Base-by-base conservation (phyloP, 2,797 vertebrate genomes). In the Artibeus lituratus region DNA sequence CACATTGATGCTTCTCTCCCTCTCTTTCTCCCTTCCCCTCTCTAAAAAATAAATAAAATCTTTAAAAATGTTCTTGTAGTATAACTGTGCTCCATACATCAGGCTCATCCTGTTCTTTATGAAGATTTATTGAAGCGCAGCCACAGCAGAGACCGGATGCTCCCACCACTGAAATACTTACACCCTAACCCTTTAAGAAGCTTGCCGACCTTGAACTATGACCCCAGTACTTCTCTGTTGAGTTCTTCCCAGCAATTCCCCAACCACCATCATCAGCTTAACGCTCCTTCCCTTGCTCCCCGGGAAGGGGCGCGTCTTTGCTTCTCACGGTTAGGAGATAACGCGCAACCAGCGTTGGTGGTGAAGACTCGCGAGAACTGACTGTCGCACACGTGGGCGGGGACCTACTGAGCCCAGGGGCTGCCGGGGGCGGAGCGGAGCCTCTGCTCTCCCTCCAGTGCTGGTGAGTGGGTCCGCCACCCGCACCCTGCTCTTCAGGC, bases 361-460 rank as follows among this genome's bases (percentile, higher is more conserved):
- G 37, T 67, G 47, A 51, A 82, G 62, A 14, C 29, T 15, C 53
- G 2, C 47, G 19, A 7, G 83, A 49, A 35, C 15, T 65, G 78
- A 76, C n/a, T n/a, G 29, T 37, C 16, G 22, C 0, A 0, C 10
- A 18, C 7, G 0, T 1, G 26, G 22, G 16, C 15, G 7, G 65
- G 59, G 10, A 62, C 59, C 59, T 15, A 7, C 15, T 2, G 2
- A 15, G 32, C 72, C 42, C 26, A 18, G 62, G 1, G 32, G 62
- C 62, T n/a, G 62, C 62, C 15, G 16, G 32, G 32, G n/a, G 32
- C 10, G 5, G 67, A 69, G 65, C 65, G 9, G 18, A 37, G 65
- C n/a, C 15, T 65, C 16, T 18, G 32, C 19, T 6, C 7, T 19
- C 15, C 32, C 6, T 15, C 14, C 62, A 0, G 62, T 65, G 32